Percentiles rank a stretch among this genome's conserved stretches.
phyloP scores from a whole-genome alignment of 2,888 invertebrate species.

The Melipona bicolor region DNA sequence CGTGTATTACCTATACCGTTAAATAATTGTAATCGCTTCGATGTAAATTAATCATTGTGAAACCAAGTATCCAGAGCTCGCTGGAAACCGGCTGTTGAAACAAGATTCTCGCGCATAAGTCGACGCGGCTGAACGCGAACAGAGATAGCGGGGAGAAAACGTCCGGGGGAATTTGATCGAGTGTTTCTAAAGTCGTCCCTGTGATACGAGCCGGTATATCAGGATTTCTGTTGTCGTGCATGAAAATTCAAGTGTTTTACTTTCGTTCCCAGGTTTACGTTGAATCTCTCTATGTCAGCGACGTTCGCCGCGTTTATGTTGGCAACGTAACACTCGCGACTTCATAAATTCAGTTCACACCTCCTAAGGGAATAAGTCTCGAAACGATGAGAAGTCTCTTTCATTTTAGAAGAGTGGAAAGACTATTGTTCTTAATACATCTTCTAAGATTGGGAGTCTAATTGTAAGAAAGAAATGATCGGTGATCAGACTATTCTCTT shows the following conservation, averaged over 20 bases:
- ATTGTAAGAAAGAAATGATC: no score
- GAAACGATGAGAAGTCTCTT: neutral
- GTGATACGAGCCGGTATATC: conserved; percentile 16
- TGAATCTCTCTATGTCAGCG: conserved; percentile 36
- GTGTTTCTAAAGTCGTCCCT: conserved; percentile 20
- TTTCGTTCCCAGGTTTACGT: conserved; percentile 16
- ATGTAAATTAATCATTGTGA: no score
- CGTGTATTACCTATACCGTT: neutral
- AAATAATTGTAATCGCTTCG: neutral
- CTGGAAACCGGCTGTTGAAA: neutral
- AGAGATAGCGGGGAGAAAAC: neutral
- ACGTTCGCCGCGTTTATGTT: conserved; percentile 42
- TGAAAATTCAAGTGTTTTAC: conserved; percentile 52
- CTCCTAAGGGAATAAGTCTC: no score
- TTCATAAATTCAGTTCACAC: conserved; percentile 58
- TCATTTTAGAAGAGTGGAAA: neutral
- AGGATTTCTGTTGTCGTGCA: conserved; percentile 39
- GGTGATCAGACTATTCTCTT: no score
- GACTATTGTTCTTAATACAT: no score
- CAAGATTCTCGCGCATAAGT: neutral
- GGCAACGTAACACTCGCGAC: conserved; percentile 23
- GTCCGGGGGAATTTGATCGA: conserved; percentile 17
- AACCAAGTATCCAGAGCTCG: neutral
- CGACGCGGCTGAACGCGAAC: neutral
- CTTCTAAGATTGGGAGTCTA: no score